These are phyloP conservation scores for Heliocidaris erythrogramma DNA, from an alignment of 35 echinoderm and acorn worm species.

Conservation along the genomic window DNA sequence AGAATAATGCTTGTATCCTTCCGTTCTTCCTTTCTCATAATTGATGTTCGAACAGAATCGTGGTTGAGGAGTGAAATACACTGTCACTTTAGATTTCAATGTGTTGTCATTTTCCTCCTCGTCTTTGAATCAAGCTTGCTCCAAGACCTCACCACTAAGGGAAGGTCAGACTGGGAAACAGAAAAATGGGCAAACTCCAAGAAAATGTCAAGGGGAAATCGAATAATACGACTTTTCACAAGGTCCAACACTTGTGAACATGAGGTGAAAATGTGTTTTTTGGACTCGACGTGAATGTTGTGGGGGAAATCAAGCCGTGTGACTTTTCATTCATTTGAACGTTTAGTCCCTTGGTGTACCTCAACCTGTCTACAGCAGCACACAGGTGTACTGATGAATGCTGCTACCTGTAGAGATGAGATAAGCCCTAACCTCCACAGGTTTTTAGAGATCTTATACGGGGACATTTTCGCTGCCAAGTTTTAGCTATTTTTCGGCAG, in stretches of 20 bases:
- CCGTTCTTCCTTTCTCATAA: no score
- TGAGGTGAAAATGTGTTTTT: slow-evolving; percentile 4
- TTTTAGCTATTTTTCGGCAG: background rate
- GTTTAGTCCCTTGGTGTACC: slow-evolving; percentile 11
- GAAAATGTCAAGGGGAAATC: background rate
- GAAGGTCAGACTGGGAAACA: background rate
- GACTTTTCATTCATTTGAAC: slow-evolving; percentile 23
- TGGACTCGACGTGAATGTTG: background rate
- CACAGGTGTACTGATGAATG: slow-evolving; percentile 22
- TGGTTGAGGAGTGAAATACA: background rate
- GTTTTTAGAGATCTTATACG: background rate
- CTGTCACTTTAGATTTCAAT: background rate
- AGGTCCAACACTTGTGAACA: background rate
- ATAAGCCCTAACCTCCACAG: background rate
- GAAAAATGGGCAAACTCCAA: background rate
- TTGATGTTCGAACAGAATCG: no score
- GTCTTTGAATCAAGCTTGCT: background rate
- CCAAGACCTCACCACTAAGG: background rate
- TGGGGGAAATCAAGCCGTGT: background rate
- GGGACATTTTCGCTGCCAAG: background rate
- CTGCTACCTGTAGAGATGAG: slow-evolving; percentile 34
- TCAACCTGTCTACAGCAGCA: background rate
- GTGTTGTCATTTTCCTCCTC: background rate
- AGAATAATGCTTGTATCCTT: no score
- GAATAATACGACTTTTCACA: background rate